These are phyloP conservation scores for Chloromyia formosa DNA, from an alignment of 2,888 invertebrate genomes.

Conservation along the genomic window DNA sequence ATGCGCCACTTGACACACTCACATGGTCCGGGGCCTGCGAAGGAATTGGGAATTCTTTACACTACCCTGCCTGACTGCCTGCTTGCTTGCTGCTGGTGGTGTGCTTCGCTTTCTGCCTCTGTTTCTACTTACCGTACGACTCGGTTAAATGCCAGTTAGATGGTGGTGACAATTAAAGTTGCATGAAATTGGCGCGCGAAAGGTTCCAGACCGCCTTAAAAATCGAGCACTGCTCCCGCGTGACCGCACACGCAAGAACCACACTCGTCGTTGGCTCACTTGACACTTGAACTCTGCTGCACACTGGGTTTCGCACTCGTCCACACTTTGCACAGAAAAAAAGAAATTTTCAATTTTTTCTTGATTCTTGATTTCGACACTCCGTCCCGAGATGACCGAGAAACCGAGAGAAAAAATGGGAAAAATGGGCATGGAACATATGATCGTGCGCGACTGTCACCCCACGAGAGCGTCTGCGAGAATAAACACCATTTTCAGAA, in stretches of 20 bases:
- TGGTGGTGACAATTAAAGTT: neutral
- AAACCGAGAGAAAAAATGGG: neutral
- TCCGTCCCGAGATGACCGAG: neutral
- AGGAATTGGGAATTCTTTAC: no score
- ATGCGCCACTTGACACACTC: no score
- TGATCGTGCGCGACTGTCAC: neutral
- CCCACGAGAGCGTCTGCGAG: no score
- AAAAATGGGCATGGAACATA: neutral
- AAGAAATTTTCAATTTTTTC: no score
- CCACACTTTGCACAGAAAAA: no score
- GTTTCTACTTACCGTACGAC: neutral
- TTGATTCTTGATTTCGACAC: neutral
- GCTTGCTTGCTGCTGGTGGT: neutral
- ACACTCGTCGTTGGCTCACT: neutral
- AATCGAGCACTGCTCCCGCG: neutral
- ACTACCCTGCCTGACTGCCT: no score
- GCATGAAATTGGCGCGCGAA: neutral
- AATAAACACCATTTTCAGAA: neutral
- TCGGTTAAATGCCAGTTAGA: neutral
- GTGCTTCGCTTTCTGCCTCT: neutral
- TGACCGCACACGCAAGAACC: neutral
- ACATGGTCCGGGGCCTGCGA: no score
- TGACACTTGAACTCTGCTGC: neutral
- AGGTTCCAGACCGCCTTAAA: neutral
- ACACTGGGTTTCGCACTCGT: neutral